Evolutionary conservation across 2,113 vertebrate species (phyloP), one percentile per base, ranked within the genome.

Genomic region (Glaucomys volans): DNA sequence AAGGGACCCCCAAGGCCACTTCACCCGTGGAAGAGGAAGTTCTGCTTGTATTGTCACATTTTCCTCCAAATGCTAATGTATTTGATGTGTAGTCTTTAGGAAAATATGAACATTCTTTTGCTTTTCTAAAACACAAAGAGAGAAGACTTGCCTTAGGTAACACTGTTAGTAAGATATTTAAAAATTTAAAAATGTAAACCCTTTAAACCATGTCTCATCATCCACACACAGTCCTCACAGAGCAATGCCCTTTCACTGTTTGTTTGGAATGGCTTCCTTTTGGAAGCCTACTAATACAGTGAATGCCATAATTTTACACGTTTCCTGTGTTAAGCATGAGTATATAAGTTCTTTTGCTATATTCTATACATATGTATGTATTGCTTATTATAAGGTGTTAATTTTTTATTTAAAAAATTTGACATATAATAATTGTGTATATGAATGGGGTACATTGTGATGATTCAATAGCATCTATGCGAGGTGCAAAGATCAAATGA

Each of bases 101-200:
- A 42, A 87, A 93, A 89, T 26, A 82, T 8, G 74, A 16, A 7
- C 30, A 75, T 22, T 40, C 24, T 90, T 74, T 75, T 35, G 10
- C 37, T 88, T 94, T 81, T 81, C 90, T 87, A 79, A 97, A 79
- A 86, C n/a, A 76, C 14, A 76, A 81, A 92, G 17, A 26, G 20
- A 84, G 77, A 72, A 90, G 37, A 52, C 4, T 42, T 76, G 16
- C 59, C 69, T 83, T 80, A 83, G 64, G 67, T 77, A 90, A 47
- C 74, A 72, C 22, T 64, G 18, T 28, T 35, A 64, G 30, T 71
- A 17, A 92, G n/a, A 74, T 77, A 64, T 54, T 62, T 72, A 37
- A 17, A 92, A 91, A 67, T 32, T 40, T 42, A 9, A 52, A 85
- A 71, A 26, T 17, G 5, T 44, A 87, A 91, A 54, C 2, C 32